A percentile compares a stretch with the other conserved stretches of the same genome.
Evolutionary conservation across 2,797 vertebrate genomes (phyloP).

Genomic region (Meda fulgida): DNA sequence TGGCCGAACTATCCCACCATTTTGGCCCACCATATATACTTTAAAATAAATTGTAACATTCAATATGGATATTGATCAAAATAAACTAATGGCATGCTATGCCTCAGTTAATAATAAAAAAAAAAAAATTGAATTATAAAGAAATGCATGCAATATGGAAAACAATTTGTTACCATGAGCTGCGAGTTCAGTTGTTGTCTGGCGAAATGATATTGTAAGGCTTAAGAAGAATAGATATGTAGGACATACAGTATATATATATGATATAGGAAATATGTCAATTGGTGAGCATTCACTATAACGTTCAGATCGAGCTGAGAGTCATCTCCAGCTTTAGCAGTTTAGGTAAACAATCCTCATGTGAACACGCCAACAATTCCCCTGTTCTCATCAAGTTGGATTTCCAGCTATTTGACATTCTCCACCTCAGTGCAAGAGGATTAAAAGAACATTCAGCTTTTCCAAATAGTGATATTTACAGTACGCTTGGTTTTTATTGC

Average conservation of each 20-base stretch:
- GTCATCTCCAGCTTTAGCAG: constrained; percentile 51
- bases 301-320: constrained; percentile 11
- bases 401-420: constrained; percentile 76
- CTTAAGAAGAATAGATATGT: background rate
- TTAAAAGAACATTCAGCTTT: constrained; percentile 49
- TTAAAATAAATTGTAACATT: background rate
- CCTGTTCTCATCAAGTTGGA: constrained; percentile 67
- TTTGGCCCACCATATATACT: too few species aligned
- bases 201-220: background rate
- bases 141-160: background rate
- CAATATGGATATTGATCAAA: background rate
- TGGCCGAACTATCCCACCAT: too few species aligned
- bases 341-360: constrained; percentile 44
- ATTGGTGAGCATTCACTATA: background rate
- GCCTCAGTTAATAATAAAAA: background rate
- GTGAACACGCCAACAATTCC: constrained; percentile 57
- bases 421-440: constrained; percentile 50
- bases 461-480: constrained; percentile 54
- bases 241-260: background rate
- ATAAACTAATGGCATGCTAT: background rate
- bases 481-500: constrained; percentile 44
- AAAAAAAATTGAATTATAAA: background rate
- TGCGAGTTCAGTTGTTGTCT: background rate
- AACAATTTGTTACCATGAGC: background rate
- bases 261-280: background rate